A percentile compares a stretch with the other conserved stretches of the same genome.
These are phyloP conservation scores for Rhopilema esculentum DNA, from an alignment of 30 jellyfish, hydroid and myxozoan genomes.

Conservation along the genomic window DNA sequence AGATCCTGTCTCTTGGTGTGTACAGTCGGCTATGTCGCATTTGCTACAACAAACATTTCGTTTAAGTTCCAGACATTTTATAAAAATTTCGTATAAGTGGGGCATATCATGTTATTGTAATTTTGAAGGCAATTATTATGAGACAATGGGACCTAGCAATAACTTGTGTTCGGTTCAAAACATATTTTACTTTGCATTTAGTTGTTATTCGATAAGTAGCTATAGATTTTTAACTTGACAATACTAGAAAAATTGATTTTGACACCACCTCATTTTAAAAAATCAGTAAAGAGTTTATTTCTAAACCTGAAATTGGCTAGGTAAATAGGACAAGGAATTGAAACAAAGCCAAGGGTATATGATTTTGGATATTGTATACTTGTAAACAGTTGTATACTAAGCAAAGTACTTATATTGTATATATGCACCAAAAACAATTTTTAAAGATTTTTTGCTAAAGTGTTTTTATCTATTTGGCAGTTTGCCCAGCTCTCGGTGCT, in stretches of 20 bases:
- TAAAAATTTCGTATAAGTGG: not conserved
- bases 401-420: not conserved
- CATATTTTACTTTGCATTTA: not conserved
- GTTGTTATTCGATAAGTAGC: not conserved
- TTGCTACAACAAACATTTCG: not conserved
- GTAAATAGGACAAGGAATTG: not conserved
- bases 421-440: not conserved
- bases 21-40: not conserved
- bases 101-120: not conserved
- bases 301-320: not conserved
- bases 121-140: not conserved
- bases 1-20: not conserved
- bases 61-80: not conserved
- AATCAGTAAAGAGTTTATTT: not conserved
- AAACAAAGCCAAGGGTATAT: not conserved
- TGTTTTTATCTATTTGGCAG: not conserved
- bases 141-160: not conserved
- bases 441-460: not conserved
- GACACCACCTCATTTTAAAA: not conserved
- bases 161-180: not conserved
- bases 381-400: too few relatives aligned
- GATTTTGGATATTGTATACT: too few relatives aligned
- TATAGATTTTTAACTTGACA: not conserved
- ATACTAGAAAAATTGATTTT: not conserved
- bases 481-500: conserved; percentile 16